These are phyloP conservation scores for Charina bottae DNA, from an alignment of 2,113 vertebrate species.

Conservation along the genomic window DNA sequence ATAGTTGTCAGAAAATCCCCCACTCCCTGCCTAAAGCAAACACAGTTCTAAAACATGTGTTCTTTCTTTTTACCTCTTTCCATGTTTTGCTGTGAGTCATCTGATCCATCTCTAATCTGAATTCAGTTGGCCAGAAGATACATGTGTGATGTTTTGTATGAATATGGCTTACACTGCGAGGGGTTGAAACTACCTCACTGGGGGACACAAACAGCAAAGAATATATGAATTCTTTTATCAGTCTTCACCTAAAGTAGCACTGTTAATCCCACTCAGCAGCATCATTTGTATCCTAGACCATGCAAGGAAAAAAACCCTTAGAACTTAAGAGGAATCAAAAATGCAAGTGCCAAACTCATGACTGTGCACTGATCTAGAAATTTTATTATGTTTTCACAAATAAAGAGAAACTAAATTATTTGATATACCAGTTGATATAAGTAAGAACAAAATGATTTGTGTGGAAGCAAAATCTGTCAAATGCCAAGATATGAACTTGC, in stretches of 20 bases:
- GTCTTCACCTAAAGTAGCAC: slow-evolving; percentile 27
- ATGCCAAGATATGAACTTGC: too few relatives aligned
- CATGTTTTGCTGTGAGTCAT: slow-evolving; percentile 69
- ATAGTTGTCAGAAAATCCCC: slow-evolving; percentile 54
- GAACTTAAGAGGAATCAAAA: neutral
- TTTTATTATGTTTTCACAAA: neutral
- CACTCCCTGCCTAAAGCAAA: slow-evolving; percentile 58
- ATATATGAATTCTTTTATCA: slow-evolving; percentile 22
- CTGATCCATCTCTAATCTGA: slow-evolving; percentile 63
- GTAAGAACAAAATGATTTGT: neutral
- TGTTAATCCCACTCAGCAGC: slow-evolving; percentile 44
- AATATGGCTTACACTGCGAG: slow-evolving; percentile 26
- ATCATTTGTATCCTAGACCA: neutral
- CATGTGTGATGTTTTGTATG: slow-evolving; percentile 49
- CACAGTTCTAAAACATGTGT: slow-evolving; percentile 63
- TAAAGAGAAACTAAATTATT: neutral
- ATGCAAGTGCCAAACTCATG: too few relatives aligned
- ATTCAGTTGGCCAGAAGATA: slow-evolving; percentile 56
- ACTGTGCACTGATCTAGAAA: too few relatives aligned
- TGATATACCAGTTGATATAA: neutral
- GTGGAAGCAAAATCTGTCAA: neutral
- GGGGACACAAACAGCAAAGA: neutral
- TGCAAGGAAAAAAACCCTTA: neutral
- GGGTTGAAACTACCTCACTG: slow-evolving; percentile 33
- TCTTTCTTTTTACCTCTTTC: slow-evolving; percentile 73